Percentiles rank a stretch among this genome's conserved stretches.
These are phyloP conservation scores for Smittia aterrima DNA, from an alignment of 2,888 invertebrate genomes.

Conservation along the genomic window DNA sequence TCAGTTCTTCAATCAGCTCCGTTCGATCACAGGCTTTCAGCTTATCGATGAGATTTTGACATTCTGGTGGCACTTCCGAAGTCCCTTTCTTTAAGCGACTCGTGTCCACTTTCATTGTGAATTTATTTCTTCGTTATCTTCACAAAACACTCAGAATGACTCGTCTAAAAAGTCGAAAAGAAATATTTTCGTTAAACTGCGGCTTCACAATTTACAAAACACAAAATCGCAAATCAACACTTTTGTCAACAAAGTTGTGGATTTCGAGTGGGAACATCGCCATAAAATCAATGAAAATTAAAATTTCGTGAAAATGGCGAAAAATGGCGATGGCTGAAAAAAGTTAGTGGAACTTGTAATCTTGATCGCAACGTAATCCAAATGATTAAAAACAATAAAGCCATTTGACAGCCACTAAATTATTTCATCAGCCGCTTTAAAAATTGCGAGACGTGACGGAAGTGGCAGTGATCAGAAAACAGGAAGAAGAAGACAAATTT, in stretches of 20 bases:
- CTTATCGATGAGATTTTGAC: constrained; percentile 71
- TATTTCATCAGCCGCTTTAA: too few species aligned
- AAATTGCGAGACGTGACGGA: background rate
- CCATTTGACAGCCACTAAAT: too few species aligned
- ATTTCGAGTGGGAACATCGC: background rate
- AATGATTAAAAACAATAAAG: too few species aligned
- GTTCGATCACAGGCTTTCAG: constrained; percentile 65
- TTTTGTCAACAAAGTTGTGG: background rate
- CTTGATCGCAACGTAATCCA: too few species aligned
- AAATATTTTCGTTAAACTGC: background rate
- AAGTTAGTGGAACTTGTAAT: background rate
- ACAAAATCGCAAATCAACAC: background rate
- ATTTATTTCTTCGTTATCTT: constrained; percentile 17
- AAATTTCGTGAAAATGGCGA: constrained; percentile 29
- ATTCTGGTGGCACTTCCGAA: constrained; percentile 77
- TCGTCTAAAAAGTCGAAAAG: constrained; percentile 17
- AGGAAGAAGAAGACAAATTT: constrained; percentile 4
- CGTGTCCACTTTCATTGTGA: constrained; percentile 75
- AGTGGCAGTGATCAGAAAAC: background rate
- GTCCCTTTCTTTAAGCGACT: constrained; percentile 78
- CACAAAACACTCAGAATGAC: constrained; percentile 18
- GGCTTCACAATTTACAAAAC: background rate
- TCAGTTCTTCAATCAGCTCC: constrained; percentile 66
- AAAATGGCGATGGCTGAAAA: constrained; percentile 4
- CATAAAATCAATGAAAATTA: background rate